Evolutionary conservation across 2,888 invertebrate genomes (phyloP).

Genomic region (Troides oblongomaculatus): DNA sequence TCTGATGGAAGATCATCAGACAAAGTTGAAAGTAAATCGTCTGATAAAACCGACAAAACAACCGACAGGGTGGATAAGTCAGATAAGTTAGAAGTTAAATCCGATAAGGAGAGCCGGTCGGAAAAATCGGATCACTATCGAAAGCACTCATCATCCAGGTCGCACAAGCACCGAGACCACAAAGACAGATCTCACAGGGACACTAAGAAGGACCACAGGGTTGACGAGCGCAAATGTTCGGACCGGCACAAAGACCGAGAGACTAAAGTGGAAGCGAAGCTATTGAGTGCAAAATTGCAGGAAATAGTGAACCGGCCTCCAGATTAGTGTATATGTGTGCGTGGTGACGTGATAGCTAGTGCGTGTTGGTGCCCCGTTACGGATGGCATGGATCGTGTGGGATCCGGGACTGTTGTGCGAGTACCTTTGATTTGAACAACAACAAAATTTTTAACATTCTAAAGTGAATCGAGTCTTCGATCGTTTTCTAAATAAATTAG

Average conservation of each 20-base stretch:
- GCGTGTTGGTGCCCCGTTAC: slow-evolving; percentile 6
- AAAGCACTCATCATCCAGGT: slow-evolving; percentile 61
- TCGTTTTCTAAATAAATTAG: neutral
- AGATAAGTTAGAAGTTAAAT: slow-evolving; percentile 29
- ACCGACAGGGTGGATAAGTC: slow-evolving; percentile 19
- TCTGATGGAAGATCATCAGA: slow-evolving; percentile 31
- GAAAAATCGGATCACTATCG: slow-evolving; percentile 53
- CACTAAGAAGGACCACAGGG: slow-evolving; percentile 56
- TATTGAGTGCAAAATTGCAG: slow-evolving; percentile 51
- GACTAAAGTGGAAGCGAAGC: slow-evolving; percentile 38
- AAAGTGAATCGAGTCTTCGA: neutral
- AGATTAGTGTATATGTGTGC: slow-evolving; percentile 47
- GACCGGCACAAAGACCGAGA: slow-evolving; percentile 49
- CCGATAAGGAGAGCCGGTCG: slow-evolving; percentile 30
- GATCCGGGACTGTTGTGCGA: slow-evolving; percentile 22
- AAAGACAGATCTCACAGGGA: slow-evolving; percentile 53
- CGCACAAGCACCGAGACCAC: slow-evolving; percentile 54
- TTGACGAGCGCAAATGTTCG: slow-evolving; percentile 48
- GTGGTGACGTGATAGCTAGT: slow-evolving; percentile 4
- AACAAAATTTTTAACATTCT: neutral
- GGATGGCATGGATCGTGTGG: neutral
- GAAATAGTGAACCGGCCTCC: slow-evolving; percentile 60
- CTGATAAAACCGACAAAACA: slow-evolving; percentile 20
- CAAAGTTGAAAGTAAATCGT: slow-evolving; percentile 28
- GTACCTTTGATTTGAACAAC: slow-evolving; percentile 12